These are phyloP conservation scores for Aspidapion aeneum DNA, from an alignment of 2,888 invertebrate species.

Conservation along the genomic window DNA sequence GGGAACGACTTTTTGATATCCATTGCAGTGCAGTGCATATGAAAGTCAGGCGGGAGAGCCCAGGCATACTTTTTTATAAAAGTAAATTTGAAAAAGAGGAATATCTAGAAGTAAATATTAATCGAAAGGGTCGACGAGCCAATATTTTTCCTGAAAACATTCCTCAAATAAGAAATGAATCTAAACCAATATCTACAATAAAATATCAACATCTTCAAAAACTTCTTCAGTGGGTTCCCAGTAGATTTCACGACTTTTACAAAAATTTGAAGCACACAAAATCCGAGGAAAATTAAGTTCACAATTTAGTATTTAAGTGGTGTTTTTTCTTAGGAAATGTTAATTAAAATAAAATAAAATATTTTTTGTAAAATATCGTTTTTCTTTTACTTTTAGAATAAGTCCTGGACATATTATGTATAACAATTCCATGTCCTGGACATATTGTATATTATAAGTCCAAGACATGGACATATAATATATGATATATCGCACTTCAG, in stretches of 20 bases:
- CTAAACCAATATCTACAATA: not conserved
- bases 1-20: constrained; percentile 16
- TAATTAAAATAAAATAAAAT: too few species aligned
- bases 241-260: not conserved
- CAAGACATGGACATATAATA: too few species aligned
- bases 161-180: not conserved
- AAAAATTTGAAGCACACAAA: not conserved
- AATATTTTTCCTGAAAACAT: not conserved
- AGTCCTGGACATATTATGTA: too few species aligned
- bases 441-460: too few species aligned
- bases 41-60: constrained; percentile 11
- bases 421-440: too few species aligned
- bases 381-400: too few species aligned
- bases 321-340: too few species aligned
- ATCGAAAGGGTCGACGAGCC: constrained; percentile 4
- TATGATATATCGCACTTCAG: too few species aligned
- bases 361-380: too few species aligned
- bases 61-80: constrained; percentile 15
- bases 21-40: constrained; percentile 18
- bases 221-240: not conserved
- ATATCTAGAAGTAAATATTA: constrained; percentile 4
- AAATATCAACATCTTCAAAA: not conserved
- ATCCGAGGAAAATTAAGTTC: not conserved
- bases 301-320: too few species aligned
- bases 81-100: constrained; percentile 9